phyloP scores from a whole-genome alignment of 2,113 vertebrate genomes.

The Clarias gariepinus region DNA sequence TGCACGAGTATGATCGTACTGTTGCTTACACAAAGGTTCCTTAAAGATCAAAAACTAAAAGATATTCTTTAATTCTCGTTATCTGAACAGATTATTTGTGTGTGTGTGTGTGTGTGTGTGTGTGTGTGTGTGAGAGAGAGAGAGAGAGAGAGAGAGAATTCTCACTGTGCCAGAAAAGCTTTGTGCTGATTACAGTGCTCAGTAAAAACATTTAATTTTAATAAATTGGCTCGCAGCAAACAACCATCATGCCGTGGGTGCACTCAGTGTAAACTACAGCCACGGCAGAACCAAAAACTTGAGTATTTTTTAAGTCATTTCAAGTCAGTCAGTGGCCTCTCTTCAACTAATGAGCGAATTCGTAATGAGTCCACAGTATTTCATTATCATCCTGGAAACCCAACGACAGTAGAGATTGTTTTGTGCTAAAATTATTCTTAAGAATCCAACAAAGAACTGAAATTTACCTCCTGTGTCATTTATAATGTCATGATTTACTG shows the following conservation, averaged over 20 bases:
- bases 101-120: background rate
- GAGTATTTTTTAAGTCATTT: background rate
- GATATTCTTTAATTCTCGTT: background rate
- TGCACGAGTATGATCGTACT: background rate
- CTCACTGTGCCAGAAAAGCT: background rate
- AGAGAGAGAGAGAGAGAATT: background rate
- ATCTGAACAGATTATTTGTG: background rate
- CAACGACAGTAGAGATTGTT: slow-evolving; percentile 10
- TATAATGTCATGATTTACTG: background rate
- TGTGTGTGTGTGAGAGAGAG: too few species aligned
- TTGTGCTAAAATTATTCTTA: slow-evolving; percentile 31
- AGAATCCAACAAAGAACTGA: slow-evolving; percentile 5
- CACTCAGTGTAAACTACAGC: background rate
- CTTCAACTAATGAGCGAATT: background rate
- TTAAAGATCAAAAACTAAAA: background rate
- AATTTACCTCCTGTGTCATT: background rate
- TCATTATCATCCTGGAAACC: slow-evolving; percentile 46
- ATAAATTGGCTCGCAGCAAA: background rate
- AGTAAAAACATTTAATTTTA: background rate
- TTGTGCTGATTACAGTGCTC: background rate
- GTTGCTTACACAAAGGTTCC: background rate
- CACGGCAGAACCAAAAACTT: background rate
- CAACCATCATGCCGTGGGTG: background rate
- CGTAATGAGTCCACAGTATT: background rate
- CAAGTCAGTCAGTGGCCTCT: background rate